Evolutionary conservation across 2,888 invertebrate genomes (phyloP), one percentile per base, ranked within the genome.

Genomic region (Acleris emargana): DNA sequence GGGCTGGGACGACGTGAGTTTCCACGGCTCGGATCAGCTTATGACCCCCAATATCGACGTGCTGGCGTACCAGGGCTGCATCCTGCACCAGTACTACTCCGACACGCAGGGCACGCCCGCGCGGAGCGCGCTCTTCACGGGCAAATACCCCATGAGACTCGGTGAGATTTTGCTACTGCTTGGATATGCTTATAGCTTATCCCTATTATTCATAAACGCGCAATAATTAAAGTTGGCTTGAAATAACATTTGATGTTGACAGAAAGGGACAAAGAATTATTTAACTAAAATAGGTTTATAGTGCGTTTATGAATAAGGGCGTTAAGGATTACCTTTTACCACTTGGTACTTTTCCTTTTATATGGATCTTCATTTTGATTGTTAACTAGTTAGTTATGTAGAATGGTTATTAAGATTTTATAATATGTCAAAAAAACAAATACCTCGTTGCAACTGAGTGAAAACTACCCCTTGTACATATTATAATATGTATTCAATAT

Each of bases 1-100:
- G 97, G 97, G 97, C 9, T 97, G 97, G 95, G 95, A 96, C 77
- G 97, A 97, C 82, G 95, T 97, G 11, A 95, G 97, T 73, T 97
- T 96, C 79, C 97, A 97, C 76, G 97, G 97, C 0, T 95, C 95
- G 0, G 93, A 95, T 75, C 96, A 97, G 87, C 96, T 97, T 76
- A 94, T 96, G 64, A 97, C 97, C 0, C 97, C 97, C 0, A 97
- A 98, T 82, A 96, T 98, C 64, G 97, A 98, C 86, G 95, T 95
- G 11, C 81, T 98, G 64, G 97, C 95, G 0, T 96, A 95, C 83
- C 94, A 96, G 78, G 97, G 97, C 3, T 93, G 96, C 42, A 95
- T 97, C 68, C 87, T 98, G 50, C 95, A 97, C 77, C 95, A 95
- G 74, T 96, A 97, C 79, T 97, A 98, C 81, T 95, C 95, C 0